These are phyloP conservation scores for Hylia prasina DNA, from an alignment of 2,113 vertebrate species.

Conservation along the genomic window DNA sequence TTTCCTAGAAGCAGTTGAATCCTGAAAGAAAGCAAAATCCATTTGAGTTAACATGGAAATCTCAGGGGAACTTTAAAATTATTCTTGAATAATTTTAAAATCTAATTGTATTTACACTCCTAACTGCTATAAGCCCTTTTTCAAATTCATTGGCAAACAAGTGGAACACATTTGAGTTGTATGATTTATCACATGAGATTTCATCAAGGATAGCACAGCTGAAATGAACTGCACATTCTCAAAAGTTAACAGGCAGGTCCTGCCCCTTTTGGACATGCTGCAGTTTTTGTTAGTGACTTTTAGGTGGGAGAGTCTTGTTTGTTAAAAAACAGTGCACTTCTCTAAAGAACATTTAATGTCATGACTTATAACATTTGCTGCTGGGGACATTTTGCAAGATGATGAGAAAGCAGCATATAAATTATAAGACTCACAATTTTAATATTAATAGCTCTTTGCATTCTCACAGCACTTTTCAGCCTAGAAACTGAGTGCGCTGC, in stretches of 20 bases:
- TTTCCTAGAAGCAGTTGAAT: conserved; percentile 44
- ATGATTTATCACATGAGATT: conserved; percentile 56
- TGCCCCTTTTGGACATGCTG: background rate
- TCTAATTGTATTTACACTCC: conserved; percentile 63
- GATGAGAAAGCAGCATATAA: background rate
- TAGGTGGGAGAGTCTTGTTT: background rate
- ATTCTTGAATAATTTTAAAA: conserved; percentile 73
- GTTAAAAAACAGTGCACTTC: background rate
- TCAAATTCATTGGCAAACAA: conserved; percentile 68
- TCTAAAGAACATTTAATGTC: conserved; percentile 5
- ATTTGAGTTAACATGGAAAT: conserved; percentile 37
- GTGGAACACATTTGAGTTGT: conserved; percentile 40
- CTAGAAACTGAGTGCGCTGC: background rate
- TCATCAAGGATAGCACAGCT: background rate
- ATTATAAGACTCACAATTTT: background rate
- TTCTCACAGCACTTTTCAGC: background rate
- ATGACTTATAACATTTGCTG: conserved; percentile 40
- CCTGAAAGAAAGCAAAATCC: conserved; percentile 52
- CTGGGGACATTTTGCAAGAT: background rate
- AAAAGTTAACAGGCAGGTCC: background rate
- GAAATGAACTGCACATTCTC: background rate
- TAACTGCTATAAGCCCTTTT: conserved; percentile 58
- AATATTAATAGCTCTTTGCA: background rate
- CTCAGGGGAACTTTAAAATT: conserved; percentile 52
- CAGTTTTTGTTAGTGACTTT: background rate